These are phyloP conservation scores for Bothrops jararaca DNA, from an alignment of 2,113 vertebrate genomes.

Conservation along the genomic window DNA sequence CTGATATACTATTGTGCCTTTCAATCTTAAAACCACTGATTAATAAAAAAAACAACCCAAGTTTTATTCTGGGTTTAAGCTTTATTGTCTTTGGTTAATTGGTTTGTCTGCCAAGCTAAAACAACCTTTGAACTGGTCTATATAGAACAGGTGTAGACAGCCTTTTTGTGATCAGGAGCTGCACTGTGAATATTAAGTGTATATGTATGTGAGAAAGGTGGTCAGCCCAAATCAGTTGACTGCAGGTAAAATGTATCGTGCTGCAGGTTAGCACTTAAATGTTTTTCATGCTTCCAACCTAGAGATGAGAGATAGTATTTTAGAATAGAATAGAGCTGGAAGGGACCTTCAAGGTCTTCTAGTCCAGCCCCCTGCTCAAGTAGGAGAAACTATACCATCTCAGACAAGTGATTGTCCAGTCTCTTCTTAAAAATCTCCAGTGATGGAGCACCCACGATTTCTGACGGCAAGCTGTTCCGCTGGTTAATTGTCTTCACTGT, in stretches of 20 bases:
- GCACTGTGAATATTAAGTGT: not conserved
- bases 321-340: too few relatives aligned
- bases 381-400: too few relatives aligned
- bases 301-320: not conserved
- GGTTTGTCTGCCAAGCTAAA: not conserved
- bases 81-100: not conserved
- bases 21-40: not conserved
- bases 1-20: too few relatives aligned
- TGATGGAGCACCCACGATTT: too few relatives aligned
- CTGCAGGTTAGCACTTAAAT: not conserved
- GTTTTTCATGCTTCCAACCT: not conserved
- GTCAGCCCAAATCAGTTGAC: not conserved
- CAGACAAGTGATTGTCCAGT: too few relatives aligned
- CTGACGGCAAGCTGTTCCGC: too few relatives aligned
- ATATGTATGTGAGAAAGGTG: not conserved
- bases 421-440: too few relatives aligned
- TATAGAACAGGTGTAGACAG: not conserved
- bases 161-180: not conserved
- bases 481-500: too few relatives aligned
- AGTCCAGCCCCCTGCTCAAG: too few relatives aligned
- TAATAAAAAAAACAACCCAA: not conserved
- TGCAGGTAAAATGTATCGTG: not conserved
- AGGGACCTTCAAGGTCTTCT: too few relatives aligned
- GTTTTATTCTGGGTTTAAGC: not conserved
- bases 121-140: not conserved